Evolutionary conservation across 2,797 vertebrate species (phyloP).

Genomic region (Alcedo quadribrachys): DNA sequence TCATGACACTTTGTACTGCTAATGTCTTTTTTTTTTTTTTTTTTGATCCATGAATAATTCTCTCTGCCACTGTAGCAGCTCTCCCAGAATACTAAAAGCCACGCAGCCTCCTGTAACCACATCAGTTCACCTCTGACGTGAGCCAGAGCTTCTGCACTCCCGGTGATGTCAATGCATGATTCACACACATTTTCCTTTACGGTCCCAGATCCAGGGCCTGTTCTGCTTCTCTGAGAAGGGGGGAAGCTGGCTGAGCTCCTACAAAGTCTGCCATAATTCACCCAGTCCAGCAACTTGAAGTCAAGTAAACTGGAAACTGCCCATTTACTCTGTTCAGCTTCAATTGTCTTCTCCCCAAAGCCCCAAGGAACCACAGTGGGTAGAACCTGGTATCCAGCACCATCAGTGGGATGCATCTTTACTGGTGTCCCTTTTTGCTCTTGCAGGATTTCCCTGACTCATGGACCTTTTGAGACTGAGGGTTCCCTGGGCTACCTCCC

Average conservation of each 20-base stretch:
- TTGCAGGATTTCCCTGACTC: not conserved
- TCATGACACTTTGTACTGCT: constrained; percentile 26
- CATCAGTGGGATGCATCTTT: not conserved
- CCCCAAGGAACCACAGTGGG: not conserved
- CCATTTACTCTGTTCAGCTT: not conserved
- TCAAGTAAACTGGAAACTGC: not conserved
- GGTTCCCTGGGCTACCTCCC: not conserved
- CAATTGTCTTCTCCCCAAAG: not conserved
- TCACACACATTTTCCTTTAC: constrained; percentile 5
- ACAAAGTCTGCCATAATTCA: not conserved
- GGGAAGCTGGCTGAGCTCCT: not conserved
- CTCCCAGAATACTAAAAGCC: constrained; percentile 3
- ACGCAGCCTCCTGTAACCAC: not conserved
- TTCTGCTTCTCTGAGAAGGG: not conserved
- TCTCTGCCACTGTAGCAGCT: constrained; percentile 22
- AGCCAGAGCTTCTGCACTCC: not conserved
- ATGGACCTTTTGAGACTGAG: not conserved
- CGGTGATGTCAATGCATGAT: constrained; percentile 14
- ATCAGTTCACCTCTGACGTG: constrained; percentile 14
- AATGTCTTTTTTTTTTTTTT: constrained; percentile 3
- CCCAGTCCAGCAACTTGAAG: not conserved
- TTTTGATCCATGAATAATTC: constrained; percentile 34
- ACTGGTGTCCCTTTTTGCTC: not conserved
- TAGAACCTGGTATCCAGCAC: not conserved
- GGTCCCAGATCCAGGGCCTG: not conserved